Evolutionary conservation across 2,797 vertebrate species (phyloP).

Genomic region (Macropus fuliginosus): DNA sequence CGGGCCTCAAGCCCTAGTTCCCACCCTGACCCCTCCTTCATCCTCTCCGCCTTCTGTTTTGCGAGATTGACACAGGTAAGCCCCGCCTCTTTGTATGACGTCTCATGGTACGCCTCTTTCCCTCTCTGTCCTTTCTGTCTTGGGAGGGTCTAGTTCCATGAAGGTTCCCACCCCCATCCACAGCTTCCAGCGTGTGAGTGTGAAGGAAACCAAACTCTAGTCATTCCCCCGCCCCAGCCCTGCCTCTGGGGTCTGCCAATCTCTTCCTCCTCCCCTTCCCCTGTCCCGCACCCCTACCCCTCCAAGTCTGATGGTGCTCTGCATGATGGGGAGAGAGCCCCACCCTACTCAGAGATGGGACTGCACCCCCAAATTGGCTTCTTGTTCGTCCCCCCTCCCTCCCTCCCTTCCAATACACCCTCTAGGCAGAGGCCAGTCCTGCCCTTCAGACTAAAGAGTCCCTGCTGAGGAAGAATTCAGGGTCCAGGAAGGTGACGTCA

Average conservation of each 20-base stretch:
- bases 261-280: not conserved
- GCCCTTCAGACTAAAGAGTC: not conserved
- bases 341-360: not conserved
- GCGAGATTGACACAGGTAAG: rapidly evolving
- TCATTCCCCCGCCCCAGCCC: no score
- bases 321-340: not conserved
- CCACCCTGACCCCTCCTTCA: no score
- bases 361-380: not conserved
- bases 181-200: no score
- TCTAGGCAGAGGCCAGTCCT: no score
- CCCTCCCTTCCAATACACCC: not conserved
- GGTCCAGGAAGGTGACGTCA: not conserved
- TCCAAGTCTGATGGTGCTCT: not conserved
- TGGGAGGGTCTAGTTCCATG: not conserved
- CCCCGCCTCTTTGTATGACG: not conserved
- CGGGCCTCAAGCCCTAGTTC: no score
- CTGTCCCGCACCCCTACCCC: not conserved
- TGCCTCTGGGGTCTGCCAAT: not conserved
- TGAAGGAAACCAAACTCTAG: no score
- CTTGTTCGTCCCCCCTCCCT: not conserved
- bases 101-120: not conserved
- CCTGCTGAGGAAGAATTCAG: not conserved
- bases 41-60: not conserved
- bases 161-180: not conserved
- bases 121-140: not conserved